Base-by-base conservation (phyloP, 2,888 invertebrate genomes). In the Acleris sparsana region DNA sequence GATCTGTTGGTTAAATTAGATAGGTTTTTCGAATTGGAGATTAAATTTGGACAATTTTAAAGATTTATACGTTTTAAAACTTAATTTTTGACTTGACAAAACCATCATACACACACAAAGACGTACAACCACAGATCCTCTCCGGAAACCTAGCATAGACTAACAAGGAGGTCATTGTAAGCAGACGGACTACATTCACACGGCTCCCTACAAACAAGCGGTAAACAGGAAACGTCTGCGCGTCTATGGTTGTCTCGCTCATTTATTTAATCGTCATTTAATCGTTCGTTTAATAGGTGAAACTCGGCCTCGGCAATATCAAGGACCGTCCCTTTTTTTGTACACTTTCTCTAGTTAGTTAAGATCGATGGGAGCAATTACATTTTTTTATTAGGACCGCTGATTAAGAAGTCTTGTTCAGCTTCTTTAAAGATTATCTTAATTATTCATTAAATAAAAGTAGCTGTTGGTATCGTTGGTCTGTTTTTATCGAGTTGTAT, bases 211-310 rank as follows among this genome's bases (percentile, higher is more conserved):
- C 67, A 61, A 71, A 71, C 66, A 63, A 70, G 69, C 62, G 62
- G 78, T 76, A 76, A 82, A 86, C 87, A 88, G 88, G 89, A 89
- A 88, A 79, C 78, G 72, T 68, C 69, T 55, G 71, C 70, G 70
- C 63, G 70, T 61, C 61, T 53, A 63, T 68, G 56, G 64, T 63
- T 70, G 71, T 73, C 72, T 73, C 79, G 80, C 73, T 73, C 77
- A 88, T 86, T 84, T 85, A 75, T 81, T 82, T 87, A 88, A 88
- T 87, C 82, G 79, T 70, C 75, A 77, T 79, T 83, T 87, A 88
- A 87, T 86, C 80, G 82, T 83, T 76, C 79, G 75, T 76, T 84
- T 89, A 89, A 89, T 89, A 77, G 87, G 89, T 85, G 89, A 90
- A 89, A 90, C 83, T 76, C 80, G 82, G 79, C 85, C 81, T 82